Evolutionary conservation across 2,888 invertebrate species (phyloP), one percentile per base, ranked within the genome.

Genomic region (Eupithecia subumbrata): DNA sequence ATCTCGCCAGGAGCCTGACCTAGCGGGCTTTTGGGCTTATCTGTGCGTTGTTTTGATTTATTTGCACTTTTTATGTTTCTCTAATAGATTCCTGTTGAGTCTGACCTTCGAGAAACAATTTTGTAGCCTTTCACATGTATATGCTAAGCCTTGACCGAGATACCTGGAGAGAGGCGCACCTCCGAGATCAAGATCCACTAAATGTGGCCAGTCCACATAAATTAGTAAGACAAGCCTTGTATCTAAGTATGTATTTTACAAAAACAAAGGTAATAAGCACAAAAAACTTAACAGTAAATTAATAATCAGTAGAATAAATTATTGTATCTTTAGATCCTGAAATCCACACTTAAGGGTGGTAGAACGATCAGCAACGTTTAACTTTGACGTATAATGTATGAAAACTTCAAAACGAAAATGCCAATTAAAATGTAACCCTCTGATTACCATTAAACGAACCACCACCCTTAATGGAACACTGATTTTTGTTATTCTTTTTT

Each of bases 1-100:
- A 16, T 0, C 0, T 9, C 70, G 91, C 94, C 94, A 94, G 83
- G 79, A 52, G 87, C 86, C 87, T 91, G 92, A 93, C 92, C 94
- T 91, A 91, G 90, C 77, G 80, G 83, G 81, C 82, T 79, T 79
- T 76, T 78, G 78, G 79, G 79, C 81, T 79, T 78, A 81, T 79
- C 78, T 78, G 73, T 76, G 80, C 77, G 72, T 78, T 75, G 72
- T 81, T 82, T 78, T 77, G 74, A 82, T 78, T 74, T 80, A 80
- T 72, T 60, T 48, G 72, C 69, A 76, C 67, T 77, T 78, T 70
- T 66, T 60, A 56, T 72, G 72, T 67, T 72, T 78, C 66, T 71
- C 69, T 63, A 48, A 60, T 18, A 25, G 71, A 25, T 71, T 43
- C 63, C 70, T 68, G 34, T 64, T n/a, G 67, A 43, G 14, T 37